Evolutionary conservation across 2,797 vertebrate species (phyloP), one percentile per base, ranked within the genome.

Genomic region (Chloroceryle amazona): DNA sequence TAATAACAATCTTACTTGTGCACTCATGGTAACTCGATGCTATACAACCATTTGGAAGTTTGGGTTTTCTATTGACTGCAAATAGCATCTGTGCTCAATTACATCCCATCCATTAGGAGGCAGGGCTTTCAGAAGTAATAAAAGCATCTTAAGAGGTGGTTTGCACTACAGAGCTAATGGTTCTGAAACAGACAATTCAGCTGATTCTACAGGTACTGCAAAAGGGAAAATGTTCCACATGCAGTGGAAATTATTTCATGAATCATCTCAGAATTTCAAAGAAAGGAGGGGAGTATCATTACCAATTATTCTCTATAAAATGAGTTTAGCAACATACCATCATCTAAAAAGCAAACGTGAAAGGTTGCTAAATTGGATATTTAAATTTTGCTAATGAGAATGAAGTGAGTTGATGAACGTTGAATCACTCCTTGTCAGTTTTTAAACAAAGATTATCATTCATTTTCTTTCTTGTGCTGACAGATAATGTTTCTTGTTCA

Each of bases 331-430:
- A 94, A 97, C 95, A 95, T 71, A 72, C 46, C 41, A 75, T 94
- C 84, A 88, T 90, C 72, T 83, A 57, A 90, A 95, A 93, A 86
- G 28, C n/a, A 82, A 62, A 92, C 94, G 86, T 81, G 89, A 93
- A 94, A 95, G n/a, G 46, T 88, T 96, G 76, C 81, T 92, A 91
- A 93, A 95, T 92, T 78, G 39, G 58, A 47, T 96, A 78, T 95
- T 96, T 91, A 91, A 94, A 94, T 83, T 71, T 89, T 90, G n/a
- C 57, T 97, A 93, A 96, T 93, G 89, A 92, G 84, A 94, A 91
- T 83, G 68, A 90, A 81, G 62, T 74, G 49, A 94, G 46, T 26
- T 95, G 89, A 95, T 96, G 79, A 81, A 65, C 55, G 68, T 83
- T 90, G 81, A 95, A 83, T 94, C 72, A 62, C 29, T 88, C 28